Evolutionary conservation across 2,113 vertebrate genomes (phyloP).

Genomic region (Entomyzon cyanotis): DNA sequence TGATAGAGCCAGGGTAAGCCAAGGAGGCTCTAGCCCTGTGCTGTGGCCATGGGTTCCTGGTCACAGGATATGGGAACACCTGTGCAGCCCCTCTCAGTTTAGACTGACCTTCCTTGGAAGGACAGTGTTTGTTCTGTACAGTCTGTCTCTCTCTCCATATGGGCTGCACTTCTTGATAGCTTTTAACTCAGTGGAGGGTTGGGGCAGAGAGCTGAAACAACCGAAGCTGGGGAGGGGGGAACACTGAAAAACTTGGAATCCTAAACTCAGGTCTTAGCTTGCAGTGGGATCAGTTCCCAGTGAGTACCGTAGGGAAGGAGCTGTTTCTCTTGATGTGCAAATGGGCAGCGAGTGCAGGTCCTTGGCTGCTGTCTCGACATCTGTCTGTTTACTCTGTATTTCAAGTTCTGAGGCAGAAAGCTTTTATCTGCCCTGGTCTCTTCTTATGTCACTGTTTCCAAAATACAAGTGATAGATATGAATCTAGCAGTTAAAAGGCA

Average conservation of each 20-base stretch:
- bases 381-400: background rate
- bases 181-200: background rate
- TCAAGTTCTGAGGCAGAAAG: background rate
- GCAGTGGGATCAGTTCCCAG: slow-evolving; percentile 23
- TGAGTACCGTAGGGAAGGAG: background rate
- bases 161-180: background rate
- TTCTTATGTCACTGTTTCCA: slow-evolving; percentile 9
- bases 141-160: background rate
- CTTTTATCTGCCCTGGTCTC: slow-evolving; percentile 22
- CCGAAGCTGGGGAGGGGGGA: slow-evolving; percentile 33
- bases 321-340: slow-evolving; percentile 22
- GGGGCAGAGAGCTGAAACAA: background rate
- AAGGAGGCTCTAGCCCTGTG: background rate
- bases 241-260: background rate
- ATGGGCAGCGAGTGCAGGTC: background rate
- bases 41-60: background rate
- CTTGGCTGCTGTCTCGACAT: background rate
- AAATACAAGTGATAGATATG: background rate
- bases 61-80: background rate
- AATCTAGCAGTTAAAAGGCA: slow-evolving; percentile 20
- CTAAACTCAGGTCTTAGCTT: slow-evolving; percentile 48
- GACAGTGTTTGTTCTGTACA: background rate
- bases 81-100: background rate
- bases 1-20: background rate
- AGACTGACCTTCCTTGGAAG: slow-evolving; percentile 9